These are phyloP conservation scores for Daphoenositta chrysoptera DNA, from an alignment of 2,113 vertebrate genomes.

Conservation along the genomic window DNA sequence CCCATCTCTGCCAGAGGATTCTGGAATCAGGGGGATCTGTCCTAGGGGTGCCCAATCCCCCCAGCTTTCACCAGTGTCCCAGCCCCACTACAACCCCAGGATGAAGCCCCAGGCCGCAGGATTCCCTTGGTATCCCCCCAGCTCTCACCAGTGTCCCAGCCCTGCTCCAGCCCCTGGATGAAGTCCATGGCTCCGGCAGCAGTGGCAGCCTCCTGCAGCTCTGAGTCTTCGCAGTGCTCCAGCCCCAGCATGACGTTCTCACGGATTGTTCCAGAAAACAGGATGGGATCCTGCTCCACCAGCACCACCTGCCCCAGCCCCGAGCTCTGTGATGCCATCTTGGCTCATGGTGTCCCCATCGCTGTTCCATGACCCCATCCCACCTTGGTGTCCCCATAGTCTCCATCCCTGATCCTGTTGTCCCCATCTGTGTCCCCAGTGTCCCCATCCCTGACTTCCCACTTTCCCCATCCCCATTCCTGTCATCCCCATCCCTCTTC, in stretches of 20 bases:
- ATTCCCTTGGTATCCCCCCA: fast-evolving
- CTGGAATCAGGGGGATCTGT: neutral
- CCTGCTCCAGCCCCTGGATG: neutral
- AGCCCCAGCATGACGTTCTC: neutral
- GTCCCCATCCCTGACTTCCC: neutral
- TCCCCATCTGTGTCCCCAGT: neutral
- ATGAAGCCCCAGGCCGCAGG: neutral
- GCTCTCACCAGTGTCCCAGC: neutral
- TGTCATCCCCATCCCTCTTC: neutral
- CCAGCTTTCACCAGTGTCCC: neutral
- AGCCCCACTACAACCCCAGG: neutral
- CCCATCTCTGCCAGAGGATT: neutral
- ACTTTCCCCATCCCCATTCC: too few species aligned
- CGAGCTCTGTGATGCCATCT: neutral
- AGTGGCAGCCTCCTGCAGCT: neutral
- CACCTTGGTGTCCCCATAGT: neutral
- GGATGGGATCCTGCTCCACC: neutral
- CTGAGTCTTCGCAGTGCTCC: neutral
- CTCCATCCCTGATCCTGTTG: too few species aligned
- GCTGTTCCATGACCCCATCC: neutral
- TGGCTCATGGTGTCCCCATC: neutral
- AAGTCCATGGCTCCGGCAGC: neutral
- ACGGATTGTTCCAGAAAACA: neutral
- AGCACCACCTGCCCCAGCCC: neutral
- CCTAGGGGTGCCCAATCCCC: too few species aligned